A percentile compares a stretch with the other conserved stretches of the same genome.
phyloP scores from a whole-genome alignment of 2,113 vertebrate species.

The Pavo muticus region DNA sequence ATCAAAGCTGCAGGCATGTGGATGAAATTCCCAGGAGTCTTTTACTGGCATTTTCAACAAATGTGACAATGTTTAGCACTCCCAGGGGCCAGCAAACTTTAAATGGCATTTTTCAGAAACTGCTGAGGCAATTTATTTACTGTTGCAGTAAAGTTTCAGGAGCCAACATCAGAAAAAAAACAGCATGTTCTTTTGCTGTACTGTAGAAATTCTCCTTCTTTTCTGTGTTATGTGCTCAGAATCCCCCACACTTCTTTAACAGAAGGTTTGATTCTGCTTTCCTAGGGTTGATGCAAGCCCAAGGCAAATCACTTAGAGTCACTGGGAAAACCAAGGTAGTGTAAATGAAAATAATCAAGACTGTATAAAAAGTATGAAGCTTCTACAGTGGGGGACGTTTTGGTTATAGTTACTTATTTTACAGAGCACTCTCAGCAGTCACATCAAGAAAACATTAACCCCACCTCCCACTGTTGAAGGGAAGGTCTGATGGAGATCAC shows the following conservation, averaged over 20 bases:
- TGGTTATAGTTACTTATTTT: neutral
- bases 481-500: neutral
- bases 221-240: neutral
- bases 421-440: neutral
- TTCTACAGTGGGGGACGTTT: neutral
- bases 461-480: neutral
- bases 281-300: neutral
- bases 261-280: neutral
- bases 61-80: slow-evolving; percentile 33
- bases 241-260: neutral
- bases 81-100: slow-evolving; percentile 45
- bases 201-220: neutral
- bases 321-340: neutral
- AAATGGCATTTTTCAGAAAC: slow-evolving; percentile 56
- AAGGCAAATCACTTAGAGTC: neutral
- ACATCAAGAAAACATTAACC: neutral
- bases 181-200: neutral
- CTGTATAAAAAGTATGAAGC: neutral
- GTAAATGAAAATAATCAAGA: neutral
- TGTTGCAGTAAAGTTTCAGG: slow-evolving; percentile 4
- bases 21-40: slow-evolving; percentile 47
- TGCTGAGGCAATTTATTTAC: slow-evolving; percentile 39
- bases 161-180: neutral
- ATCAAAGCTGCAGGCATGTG: slow-evolving; percentile 25
- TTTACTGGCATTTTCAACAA: slow-evolving; percentile 46